Evolutionary conservation across 2,888 invertebrate species (phyloP).

Genomic region (Drosophila fungiperda): DNA sequence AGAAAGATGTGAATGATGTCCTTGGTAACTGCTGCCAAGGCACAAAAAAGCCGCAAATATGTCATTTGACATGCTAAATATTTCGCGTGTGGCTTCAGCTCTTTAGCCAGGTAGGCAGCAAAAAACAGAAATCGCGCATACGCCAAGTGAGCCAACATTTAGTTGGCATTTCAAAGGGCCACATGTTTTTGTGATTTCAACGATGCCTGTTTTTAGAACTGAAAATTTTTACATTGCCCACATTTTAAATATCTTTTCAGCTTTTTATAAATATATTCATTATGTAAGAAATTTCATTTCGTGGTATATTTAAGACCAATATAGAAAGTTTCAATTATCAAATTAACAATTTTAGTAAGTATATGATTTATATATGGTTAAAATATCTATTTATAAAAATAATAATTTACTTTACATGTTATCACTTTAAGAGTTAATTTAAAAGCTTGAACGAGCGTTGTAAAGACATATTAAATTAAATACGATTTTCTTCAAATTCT

Average conservation of each 20-base stretch:
- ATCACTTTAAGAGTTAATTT: background rate
- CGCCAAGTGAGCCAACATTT: slow-evolving; percentile 39
- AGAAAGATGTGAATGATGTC: slow-evolving; percentile 24
- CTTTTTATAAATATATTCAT: background rate
- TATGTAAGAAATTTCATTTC: background rate
- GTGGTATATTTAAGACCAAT: background rate
- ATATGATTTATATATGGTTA: background rate
- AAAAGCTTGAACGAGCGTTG: background rate
- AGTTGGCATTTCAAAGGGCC: background rate
- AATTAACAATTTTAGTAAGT: background rate
- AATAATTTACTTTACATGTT: background rate
- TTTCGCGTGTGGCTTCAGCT: slow-evolving; percentile 60
- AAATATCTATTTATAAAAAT: background rate
- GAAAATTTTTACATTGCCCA: background rate
- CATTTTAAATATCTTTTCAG: background rate
- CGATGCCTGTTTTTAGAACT: background rate
- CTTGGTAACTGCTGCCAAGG: slow-evolving; percentile 55
- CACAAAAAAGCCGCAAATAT: slow-evolving; percentile 73
- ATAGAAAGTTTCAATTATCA: background rate
- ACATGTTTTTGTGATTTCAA: background rate
- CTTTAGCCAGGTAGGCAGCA: slow-evolving; percentile 52
- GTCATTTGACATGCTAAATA: slow-evolving; percentile 81
- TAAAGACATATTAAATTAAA: background rate
- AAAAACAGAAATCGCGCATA: slow-evolving; percentile 47
- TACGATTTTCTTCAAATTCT: background rate